Percentiles rank a stretch among this genome's conserved stretches.
Evolutionary conservation across 2,888 invertebrate genomes (phyloP).

Genomic region (Oscheius sp.): DNA sequence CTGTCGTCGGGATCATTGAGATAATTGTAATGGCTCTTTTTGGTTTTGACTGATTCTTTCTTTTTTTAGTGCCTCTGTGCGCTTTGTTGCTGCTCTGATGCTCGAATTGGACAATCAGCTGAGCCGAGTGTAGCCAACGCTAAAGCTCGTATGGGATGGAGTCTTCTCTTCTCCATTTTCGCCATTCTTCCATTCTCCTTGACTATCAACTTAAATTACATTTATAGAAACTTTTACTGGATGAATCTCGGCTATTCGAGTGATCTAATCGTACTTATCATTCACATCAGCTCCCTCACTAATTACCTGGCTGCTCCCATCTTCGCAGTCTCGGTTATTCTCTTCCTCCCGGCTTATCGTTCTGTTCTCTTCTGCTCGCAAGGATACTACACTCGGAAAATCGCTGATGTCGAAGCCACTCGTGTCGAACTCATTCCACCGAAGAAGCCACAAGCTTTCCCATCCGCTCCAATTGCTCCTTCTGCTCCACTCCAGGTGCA

Average conservation of each 20-base stretch:
- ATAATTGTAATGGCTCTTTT: neutral
- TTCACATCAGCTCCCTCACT: neutral
- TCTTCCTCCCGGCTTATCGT: conserved; percentile 12
- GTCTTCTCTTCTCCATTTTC: neutral
- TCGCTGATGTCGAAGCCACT: neutral
- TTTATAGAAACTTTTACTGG: neutral
- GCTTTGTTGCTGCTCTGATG: neutral
- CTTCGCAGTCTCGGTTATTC: neutral
- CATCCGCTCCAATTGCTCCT: too few relatives aligned
- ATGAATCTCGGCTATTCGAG: neutral
- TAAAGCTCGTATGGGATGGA: neutral
- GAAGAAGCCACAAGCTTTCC: too few relatives aligned
- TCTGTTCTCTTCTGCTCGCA: neutral
- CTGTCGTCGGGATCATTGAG: neutral
- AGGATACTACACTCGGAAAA: neutral
- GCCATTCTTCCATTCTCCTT: neutral
- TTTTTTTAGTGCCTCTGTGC: neutral
- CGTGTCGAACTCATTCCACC: too few relatives aligned
- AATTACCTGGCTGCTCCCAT: neutral
- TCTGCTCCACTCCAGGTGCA: too few relatives aligned
- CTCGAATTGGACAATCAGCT: neutral
- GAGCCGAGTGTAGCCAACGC: conserved; percentile 4
- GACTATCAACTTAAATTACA: neutral
- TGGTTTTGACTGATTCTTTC: neutral
- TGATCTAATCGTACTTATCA: neutral